Evolutionary conservation across 2,113 vertebrate species (phyloP), one percentile per base, ranked within the genome.

Genomic region (Panurus biarmicus): DNA sequence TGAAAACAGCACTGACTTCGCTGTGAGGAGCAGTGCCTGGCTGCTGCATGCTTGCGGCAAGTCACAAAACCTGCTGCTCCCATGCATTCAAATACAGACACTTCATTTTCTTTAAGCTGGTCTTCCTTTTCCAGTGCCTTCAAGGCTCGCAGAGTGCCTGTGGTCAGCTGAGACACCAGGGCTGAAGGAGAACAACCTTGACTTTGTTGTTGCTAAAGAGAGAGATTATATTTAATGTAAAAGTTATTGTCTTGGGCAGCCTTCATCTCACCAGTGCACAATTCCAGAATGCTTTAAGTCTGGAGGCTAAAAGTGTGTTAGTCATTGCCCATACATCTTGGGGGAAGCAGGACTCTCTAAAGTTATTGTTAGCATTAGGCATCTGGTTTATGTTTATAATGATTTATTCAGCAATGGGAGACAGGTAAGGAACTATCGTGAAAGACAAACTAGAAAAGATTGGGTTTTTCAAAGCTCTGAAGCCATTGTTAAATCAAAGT

Each of bases 301-400:
- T 89, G 76, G 84, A 94, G 80, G 86, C 95, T 96, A 87, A 75
- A 83, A 86, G 91, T 95, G 66, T 91, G 73, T 89, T 97, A 95
- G 85, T 92, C 95, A 86, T 96, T 97, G 95, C 77, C 78, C 93
- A 86, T 92, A 93, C 45, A 66, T 95, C 83, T 84, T 73, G 69
- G 85, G 66, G 64, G 64, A 85, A 89, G 78, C 75, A 79, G 69
- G 31, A n/a, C 72, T 87, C 57, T 91, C 82, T 50, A 87, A 86
- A 72, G 96, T 93, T 96, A 96, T 84, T 89, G 90, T 96, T 95
- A 95, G 80, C 91, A 77, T 70, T 83, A 80, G 77, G 95, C 95
- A 97, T 97, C 96, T 97, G 95, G 90, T 97, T 97, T 97, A 62
- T 94, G 92, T 97, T 89, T 95, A 44, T 29, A 62, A 81, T 92